Base-by-base conservation (phyloP, 23 tunicate species). In the Oikopleura albicans region DNA sequence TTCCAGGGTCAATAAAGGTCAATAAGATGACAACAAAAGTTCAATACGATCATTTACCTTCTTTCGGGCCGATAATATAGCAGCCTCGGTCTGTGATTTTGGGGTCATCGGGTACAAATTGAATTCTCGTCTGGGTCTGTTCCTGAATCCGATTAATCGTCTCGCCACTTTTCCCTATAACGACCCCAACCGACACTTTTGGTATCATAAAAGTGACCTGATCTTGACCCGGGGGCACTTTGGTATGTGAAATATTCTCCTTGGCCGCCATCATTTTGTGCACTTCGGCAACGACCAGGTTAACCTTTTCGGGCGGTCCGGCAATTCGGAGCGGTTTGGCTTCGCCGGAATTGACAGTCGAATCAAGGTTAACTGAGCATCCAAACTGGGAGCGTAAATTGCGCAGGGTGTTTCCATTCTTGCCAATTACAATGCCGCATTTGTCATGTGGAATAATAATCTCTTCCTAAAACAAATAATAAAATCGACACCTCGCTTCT, bases 151-250 rank as follows among this genome's bases (percentile, higher is more conserved):
- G 88, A 40, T 90, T 95, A 40, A 95, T 95, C 91, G 91, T 95
- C 84, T 95, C 99, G 33, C 99, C 99, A 0, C 90, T 90, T 87
- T 95, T 95, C 0, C 99, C 99, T 38, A 95, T 95, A 41, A 95
- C 99, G 0, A 95, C 99, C 39, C 99, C 99, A 56, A 95, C 99
- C 2, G 96, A 91, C 1, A 94, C 96, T 88, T 95, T 95, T 39
- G 99, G 99, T 0, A 95, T 71, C 79, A 71, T 71, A 29, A 71
- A 71, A 27, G 79, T 71, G 35, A 71, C 79, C 35, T 71, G 79
- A 37, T 71, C 79, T 37, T 71, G 79, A 2, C 79, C 79, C 4
- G 27, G 34, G 36, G 79, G 79, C 37, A 71, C 79, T 71, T 71
- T 71, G 28, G 79, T 71, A 71, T 71, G 79, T 2, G 79, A 12